These are phyloP conservation scores for Poeciliopsis presidionis DNA, from an alignment of 2,797 vertebrate species.

Conservation along the genomic window DNA sequence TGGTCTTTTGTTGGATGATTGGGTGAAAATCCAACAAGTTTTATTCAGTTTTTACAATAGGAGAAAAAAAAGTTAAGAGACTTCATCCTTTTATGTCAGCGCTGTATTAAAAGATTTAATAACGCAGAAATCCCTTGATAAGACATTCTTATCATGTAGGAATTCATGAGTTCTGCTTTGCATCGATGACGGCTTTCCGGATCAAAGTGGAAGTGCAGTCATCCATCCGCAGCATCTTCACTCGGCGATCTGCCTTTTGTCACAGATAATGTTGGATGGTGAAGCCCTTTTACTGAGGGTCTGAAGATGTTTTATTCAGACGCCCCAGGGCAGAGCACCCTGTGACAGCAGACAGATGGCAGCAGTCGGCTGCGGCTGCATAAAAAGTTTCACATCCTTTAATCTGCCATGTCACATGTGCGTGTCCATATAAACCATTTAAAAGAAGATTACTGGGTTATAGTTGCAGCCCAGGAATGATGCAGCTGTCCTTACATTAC, in stretches of 20 bases:
- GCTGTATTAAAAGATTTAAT: slow-evolving; percentile 41
- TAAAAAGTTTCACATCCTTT: slow-evolving; percentile 38
- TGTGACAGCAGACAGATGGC: slow-evolving; percentile 45
- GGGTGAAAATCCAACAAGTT: slow-evolving; percentile 12
- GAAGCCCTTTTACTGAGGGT: slow-evolving; percentile 32
- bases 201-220: slow-evolving; percentile 51
- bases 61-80: slow-evolving; percentile 18
- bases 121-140: slow-evolving; percentile 47
- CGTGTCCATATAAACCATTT: slow-evolving; percentile 49
- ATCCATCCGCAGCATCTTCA: slow-evolving; percentile 37
- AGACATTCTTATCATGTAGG: slow-evolving; percentile 30
- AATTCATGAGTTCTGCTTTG: slow-evolving; percentile 53
- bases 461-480: slow-evolving; percentile 25
- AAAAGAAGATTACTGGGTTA: slow-evolving; percentile 17
- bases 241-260: slow-evolving; percentile 39
- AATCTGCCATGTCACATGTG: slow-evolving; percentile 55
- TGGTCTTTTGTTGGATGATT: slow-evolving; percentile 29
- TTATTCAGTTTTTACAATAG: slow-evolving; percentile 17
- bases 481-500: neutral
- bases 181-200: slow-evolving; percentile 44
- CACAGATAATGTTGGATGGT: slow-evolving; percentile 50
- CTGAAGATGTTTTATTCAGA: slow-evolving; percentile 53
- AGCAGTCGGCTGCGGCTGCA: slow-evolving; percentile 29
- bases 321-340: slow-evolving; percentile 42
- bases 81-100: slow-evolving; percentile 28